These are phyloP conservation scores for Pachyuromys duprasi DNA, from an alignment of 2,797 vertebrate species.

Conservation along the genomic window DNA sequence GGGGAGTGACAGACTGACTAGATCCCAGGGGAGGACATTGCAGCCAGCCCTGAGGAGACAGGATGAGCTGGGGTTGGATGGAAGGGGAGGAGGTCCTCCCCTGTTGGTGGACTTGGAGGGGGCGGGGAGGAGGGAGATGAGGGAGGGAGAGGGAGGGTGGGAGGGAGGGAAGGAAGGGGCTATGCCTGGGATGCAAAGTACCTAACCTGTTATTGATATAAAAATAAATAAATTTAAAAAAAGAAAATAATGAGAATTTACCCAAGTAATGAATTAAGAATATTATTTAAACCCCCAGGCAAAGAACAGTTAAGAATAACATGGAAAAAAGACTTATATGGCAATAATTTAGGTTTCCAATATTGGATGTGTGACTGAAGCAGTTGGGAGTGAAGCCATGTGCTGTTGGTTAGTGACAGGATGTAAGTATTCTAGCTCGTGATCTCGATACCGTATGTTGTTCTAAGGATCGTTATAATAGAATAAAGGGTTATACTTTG, in stretches of 20 bases:
- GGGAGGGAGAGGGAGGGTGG: too few relatives aligned
- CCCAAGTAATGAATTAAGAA: constrained; percentile 32
- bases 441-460: background rate
- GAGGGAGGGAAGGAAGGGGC: too few relatives aligned
- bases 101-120: too few relatives aligned
- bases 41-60: too few relatives aligned
- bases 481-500: constrained; percentile 22
- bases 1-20: too few relatives aligned
- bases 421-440: background rate
- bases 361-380: background rate
- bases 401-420: constrained; percentile 32
- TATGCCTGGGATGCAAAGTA: too few relatives aligned
- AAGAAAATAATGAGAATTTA: constrained; percentile 48
- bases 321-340: background rate
- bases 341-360: background rate
- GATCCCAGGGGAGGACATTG: too few relatives aligned
- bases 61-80: too few relatives aligned
- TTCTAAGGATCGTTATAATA: background rate
- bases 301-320: constrained; percentile 30
- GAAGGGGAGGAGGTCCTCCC: too few relatives aligned
- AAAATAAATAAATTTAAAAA: too few relatives aligned
- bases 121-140: too few relatives aligned
- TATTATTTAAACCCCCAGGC: constrained; percentile 37
- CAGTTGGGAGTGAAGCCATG: constrained; percentile 30
- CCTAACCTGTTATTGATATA: too few relatives aligned